phyloP scores from a whole-genome alignment of 2,797 vertebrate species.

The Squalus acanthias region DNA sequence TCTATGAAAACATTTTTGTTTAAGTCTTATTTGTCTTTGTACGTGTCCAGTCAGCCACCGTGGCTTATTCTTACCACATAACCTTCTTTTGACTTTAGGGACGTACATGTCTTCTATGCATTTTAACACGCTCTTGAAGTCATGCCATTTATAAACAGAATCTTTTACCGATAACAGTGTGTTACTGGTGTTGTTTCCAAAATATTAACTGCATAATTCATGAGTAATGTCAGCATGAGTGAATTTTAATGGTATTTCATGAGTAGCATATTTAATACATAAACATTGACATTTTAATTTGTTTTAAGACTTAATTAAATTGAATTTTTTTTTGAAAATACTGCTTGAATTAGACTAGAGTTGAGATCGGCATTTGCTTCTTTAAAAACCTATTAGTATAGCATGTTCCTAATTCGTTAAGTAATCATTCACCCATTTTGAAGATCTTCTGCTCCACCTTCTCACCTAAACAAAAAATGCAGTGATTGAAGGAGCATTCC shows the following conservation, averaged over 20 bases:
- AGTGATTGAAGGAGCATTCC: neutral
- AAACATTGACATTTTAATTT: conserved; percentile 17
- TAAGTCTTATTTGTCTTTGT: neutral
- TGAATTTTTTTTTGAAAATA: neutral
- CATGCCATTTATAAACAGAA: neutral
- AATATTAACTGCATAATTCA: neutral
- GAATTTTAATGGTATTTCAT: neutral
- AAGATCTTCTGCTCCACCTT: neutral
- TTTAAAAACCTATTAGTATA: neutral
- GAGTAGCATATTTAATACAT: neutral
- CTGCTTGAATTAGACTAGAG: neutral
- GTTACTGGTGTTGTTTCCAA: neutral
- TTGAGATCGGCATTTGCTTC: neutral
- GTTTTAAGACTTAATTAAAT: neutral
- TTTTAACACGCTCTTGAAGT: neutral
- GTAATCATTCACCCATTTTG: neutral
- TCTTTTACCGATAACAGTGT: neutral
- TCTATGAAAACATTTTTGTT: neutral
- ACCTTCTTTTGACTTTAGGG: neutral
- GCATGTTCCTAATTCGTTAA: neutral
- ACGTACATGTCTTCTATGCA: neutral
- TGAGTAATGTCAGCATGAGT: neutral
- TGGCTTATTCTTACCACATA: neutral
- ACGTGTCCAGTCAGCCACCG: neutral
- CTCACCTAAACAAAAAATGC: neutral